Conservation (phyloP, 2,797 vertebrate species). For the Amphiprion clarkii region DNA sequence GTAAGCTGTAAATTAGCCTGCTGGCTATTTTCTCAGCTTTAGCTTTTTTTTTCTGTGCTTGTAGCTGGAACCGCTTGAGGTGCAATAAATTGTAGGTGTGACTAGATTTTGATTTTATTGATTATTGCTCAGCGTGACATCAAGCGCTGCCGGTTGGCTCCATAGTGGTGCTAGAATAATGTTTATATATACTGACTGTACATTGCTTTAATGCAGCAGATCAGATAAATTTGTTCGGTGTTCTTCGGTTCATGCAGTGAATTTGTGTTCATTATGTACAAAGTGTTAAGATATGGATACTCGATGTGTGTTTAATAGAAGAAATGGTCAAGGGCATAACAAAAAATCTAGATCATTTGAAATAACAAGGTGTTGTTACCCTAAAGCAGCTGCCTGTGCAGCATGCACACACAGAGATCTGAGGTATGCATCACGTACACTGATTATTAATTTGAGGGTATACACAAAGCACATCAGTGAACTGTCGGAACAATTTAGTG, state of each 20-base stretch:
- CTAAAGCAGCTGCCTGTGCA: not conserved
- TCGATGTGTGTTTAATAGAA: not conserved
- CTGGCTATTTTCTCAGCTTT: slow-evolving; percentile 24
- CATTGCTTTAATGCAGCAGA: slow-evolving; percentile 25
- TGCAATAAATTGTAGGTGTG: slow-evolving; percentile 20
- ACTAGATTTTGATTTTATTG: slow-evolving; percentile 20
- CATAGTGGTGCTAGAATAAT: slow-evolving; percentile 33
- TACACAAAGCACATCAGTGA: not conserved
- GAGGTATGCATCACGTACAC: not conserved
- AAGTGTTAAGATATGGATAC: slow-evolving; percentile 20
- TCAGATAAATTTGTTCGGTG: slow-evolving; percentile 2
- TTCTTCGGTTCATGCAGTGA: slow-evolving; percentile 5
- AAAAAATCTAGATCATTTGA: not conserved
- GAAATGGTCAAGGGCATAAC: not conserved
- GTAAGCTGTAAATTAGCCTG: not conserved
- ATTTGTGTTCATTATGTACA: slow-evolving; percentile 3
- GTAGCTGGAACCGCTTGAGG: slow-evolving; percentile 14
- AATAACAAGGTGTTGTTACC: not conserved
- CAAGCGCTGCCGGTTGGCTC: slow-evolving; percentile 13
- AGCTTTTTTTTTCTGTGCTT: slow-evolving; percentile 12
- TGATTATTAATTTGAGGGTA: not conserved
- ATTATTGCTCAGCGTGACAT: not conserved
- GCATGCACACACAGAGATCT: not conserved
- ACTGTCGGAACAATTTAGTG: slow-evolving; percentile 2
- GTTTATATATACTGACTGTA: slow-evolving; percentile 16